Evolutionary conservation across 2,113 vertebrate genomes (phyloP).

Genomic region (Dinomys branickii): DNA sequence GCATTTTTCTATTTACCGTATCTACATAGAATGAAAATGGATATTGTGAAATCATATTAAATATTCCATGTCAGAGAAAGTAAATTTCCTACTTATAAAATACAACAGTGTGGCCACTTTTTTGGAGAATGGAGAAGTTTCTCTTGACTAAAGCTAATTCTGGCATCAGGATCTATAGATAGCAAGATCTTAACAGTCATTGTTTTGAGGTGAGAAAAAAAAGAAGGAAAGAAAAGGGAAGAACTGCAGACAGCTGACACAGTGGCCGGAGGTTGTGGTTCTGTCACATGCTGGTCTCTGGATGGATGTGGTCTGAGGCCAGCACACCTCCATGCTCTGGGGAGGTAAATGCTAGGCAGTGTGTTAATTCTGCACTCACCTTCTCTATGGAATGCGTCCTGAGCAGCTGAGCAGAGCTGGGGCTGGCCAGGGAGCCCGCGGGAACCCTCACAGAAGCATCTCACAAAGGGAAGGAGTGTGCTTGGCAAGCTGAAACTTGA

Average conservation of each 20-base stretch:
- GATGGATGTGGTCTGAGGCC: background rate
- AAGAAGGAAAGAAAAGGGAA: background rate
- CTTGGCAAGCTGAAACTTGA: background rate
- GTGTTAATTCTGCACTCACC: background rate
- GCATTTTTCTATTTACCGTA: background rate
- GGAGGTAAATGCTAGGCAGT: background rate
- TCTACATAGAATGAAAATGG: background rate
- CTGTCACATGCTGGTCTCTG: slow-evolving; percentile 35
- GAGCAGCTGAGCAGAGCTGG: background rate
- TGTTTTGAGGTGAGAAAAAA: slow-evolving; percentile 1
- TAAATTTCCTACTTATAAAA: background rate
- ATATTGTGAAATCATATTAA: background rate
- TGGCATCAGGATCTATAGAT: slow-evolving; percentile 42
- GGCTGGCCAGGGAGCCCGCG: background rate
- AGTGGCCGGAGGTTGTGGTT: background rate
- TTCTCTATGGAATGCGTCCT: background rate
- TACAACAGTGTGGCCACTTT: background rate
- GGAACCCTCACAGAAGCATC: background rate
- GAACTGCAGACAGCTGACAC: slow-evolving; percentile 57
- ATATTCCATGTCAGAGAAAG: background rate
- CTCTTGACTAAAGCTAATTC: slow-evolving; percentile 42
- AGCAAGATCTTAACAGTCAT: background rate
- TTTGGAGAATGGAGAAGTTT: slow-evolving; percentile 10
- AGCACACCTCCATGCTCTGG: background rate
- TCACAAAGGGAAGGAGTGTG: background rate